These are phyloP conservation scores for Ophraella communa DNA, from an alignment of 2,888 invertebrate species.

Conservation along the genomic window DNA sequence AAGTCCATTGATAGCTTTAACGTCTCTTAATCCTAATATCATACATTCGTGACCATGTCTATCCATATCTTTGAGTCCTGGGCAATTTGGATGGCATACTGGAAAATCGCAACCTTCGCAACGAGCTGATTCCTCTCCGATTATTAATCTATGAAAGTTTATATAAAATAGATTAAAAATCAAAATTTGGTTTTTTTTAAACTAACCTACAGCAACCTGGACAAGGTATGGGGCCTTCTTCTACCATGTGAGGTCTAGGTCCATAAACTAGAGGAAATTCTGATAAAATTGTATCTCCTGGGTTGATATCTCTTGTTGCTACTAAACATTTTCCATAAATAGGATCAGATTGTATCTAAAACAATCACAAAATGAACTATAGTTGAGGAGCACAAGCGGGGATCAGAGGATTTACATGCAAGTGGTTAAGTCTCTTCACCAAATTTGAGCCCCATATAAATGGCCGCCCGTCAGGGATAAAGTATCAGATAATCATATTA, in stretches of 20 bases:
- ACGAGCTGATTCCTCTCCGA: constrained; percentile 32
- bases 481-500: too few species aligned
- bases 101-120: constrained; percentile 80
- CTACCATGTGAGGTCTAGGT: constrained; percentile 71
- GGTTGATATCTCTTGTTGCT: constrained; percentile 68
- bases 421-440: too few species aligned
- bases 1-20: constrained; percentile 65
- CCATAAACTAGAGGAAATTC: constrained; percentile 77
- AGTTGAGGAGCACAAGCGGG: too few species aligned
- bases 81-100: constrained; percentile 71
- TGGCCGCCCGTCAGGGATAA: too few species aligned
- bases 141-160: constrained; percentile 29
- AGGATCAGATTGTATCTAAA: constrained; percentile 17
- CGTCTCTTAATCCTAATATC: constrained; percentile 66
- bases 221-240: constrained; percentile 69
- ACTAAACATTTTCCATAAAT: constrained; percentile 73
- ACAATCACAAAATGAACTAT: not conserved
- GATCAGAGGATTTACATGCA: too few species aligned
- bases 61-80: constrained; percentile 65
- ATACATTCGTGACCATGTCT: constrained; percentile 68
- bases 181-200: not conserved
- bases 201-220: constrained; percentile 74
- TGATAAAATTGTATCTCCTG: constrained; percentile 74
- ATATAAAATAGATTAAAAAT: not conserved
- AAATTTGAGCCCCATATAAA: too few species aligned